A percentile compares a stretch with the other conserved stretches of the same genome.
phyloP scores from a whole-genome alignment of 2,113 vertebrate species.

The Cheirogaleus medius region DNA sequence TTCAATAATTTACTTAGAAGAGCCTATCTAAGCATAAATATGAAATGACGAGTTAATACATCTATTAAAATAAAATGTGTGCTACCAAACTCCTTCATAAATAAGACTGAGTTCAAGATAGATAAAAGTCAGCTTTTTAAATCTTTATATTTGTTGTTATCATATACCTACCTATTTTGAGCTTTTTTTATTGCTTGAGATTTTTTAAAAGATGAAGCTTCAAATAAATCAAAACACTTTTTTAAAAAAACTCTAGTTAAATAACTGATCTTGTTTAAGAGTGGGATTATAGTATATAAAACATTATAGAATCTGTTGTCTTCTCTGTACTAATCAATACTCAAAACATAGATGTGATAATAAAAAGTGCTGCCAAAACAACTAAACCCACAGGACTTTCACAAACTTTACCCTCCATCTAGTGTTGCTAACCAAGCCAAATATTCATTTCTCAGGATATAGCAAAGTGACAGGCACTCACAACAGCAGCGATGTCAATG shows the following conservation, averaged over 20 bases:
- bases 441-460: neutral
- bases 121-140: neutral
- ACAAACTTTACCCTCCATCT: neutral
- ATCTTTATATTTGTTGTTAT: neutral
- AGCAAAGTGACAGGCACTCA: neutral
- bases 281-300: neutral
- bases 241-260: slow-evolving; percentile 63
- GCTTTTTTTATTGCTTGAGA: neutral
- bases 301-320: slow-evolving; percentile 14
- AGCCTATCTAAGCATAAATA: neutral
- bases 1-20: slow-evolving; percentile 7
- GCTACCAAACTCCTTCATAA: neutral
- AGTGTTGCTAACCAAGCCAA: neutral
- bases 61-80: slow-evolving; percentile 14
- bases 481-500: neutral
- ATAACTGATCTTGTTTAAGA: slow-evolving; percentile 65
- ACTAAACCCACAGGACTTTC: slow-evolving; percentile 15
- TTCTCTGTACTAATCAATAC: neutral
- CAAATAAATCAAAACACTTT: slow-evolving; percentile 51
- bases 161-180: neutral
- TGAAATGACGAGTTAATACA: neutral
- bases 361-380: slow-evolving; percentile 59
- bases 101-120: neutral
- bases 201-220: neutral
- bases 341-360: slow-evolving; percentile 45